Evolutionary conservation across 2,113 vertebrate genomes (phyloP), one percentile per base, ranked within the genome.

Genomic region (Tamias sibiricus): DNA sequence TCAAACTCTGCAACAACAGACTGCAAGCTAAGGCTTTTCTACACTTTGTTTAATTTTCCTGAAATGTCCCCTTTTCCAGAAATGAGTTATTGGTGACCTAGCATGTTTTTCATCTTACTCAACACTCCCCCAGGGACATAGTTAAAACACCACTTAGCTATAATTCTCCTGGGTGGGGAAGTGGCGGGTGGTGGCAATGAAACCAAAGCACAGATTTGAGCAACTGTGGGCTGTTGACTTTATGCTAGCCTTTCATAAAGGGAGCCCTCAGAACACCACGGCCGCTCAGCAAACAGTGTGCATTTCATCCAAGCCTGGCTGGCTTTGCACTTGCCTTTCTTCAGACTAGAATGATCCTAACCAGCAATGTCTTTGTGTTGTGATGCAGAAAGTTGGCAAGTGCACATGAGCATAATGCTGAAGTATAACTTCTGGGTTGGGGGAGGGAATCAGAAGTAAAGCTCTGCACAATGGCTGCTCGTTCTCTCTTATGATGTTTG

Each of bases 1-100:
- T 96, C 91, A 91, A 97, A 93, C 7, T 75, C 74, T 54, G 37
- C 37, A 95, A 81, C 54, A 87, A 59, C 93, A 95, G 92, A 96
- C 71, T 96, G 90, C 90, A 96, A 94, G 72, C 91, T 47, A 92
- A 97, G 91, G 59, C n/a, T 96, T 96, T 87, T 96, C 91, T 95
- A 22, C 16, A 83, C 66, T 97, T 96, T 93, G 97, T 97, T 96
- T 96, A 83, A 97, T 93, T 93, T 97, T 97, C 96, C 95, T 96
- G 96, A 96, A 97, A 93, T 96, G 87, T 90, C 71, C 74, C 37
- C 66, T 91, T 94, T 94, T 96, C 74, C 91, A 96, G 96, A 98
- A 92, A 96, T 90, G 96, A 98, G 95, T 93, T 97, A 97, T 95
- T 92, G 86, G 87, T 95, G 94, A 93, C 94, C 93, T 71, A 59